phyloP scores from a whole-genome alignment of 30 jellyfish, hydroid and myxozoan genomes.

The Cassiopea xamachana region DNA sequence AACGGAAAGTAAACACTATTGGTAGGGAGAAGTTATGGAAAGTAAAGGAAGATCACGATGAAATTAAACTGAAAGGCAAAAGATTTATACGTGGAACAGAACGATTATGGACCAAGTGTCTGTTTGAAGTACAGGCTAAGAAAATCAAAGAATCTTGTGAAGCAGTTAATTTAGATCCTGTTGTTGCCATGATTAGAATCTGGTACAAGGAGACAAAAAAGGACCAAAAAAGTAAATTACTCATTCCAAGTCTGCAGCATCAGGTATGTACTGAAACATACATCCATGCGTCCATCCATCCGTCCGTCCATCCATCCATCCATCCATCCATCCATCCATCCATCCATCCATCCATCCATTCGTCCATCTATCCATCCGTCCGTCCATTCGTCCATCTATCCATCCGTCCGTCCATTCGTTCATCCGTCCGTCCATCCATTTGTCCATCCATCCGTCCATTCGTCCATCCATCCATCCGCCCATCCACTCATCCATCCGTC shows the following conservation, averaged over 20 bases:
- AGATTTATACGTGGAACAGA: conserved; percentile 12
- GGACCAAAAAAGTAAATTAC: conserved; percentile 1
- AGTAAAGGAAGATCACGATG: not conserved
- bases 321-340: too few species aligned
- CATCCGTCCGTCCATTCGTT: too few species aligned
- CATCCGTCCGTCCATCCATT: too few species aligned
- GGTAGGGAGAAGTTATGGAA: conserved; percentile 7
- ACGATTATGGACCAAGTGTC: conserved; percentile 47
- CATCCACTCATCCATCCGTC: too few species aligned
- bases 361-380: too few species aligned
- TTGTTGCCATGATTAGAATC: conserved; percentile 56
- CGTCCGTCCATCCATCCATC: too few species aligned
- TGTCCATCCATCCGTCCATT: too few species aligned
- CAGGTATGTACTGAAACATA: conserved; percentile 37
- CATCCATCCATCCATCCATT: too few species aligned
- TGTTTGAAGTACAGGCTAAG: conserved; percentile 62
- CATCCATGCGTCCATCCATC: too few species aligned
- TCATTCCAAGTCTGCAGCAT: conserved; percentile 72
- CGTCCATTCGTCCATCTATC: too few species aligned
- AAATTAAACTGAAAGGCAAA: not conserved
- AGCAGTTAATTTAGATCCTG: conserved; percentile 42
- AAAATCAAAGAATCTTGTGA: conserved; percentile 34
- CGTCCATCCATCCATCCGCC: too few species aligned
- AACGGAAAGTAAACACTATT: not conserved
- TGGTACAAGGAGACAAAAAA: conserved; percentile 25